Percentiles rank a stretch among this genome's conserved stretches.
Evolutionary conservation across 2,113 vertebrate species (phyloP).

Genomic region (Rhinopithecus roxellana): DNA sequence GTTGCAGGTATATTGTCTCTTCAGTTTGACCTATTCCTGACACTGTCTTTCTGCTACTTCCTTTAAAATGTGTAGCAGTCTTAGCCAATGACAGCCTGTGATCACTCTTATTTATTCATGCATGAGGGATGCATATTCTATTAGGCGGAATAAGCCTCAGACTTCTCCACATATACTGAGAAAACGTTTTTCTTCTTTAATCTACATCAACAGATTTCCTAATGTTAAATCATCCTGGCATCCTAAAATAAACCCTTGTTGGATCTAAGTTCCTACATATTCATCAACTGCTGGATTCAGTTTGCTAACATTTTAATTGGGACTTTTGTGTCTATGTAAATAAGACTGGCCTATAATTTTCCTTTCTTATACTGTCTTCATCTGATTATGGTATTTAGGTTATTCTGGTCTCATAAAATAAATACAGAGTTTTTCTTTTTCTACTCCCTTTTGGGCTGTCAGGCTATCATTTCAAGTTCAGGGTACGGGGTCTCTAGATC

Average conservation of each 20-base stretch:
- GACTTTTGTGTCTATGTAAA: neutral
- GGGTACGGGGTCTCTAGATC: neutral
- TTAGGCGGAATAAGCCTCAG: neutral
- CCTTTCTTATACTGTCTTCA: neutral
- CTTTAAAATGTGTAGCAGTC: neutral
- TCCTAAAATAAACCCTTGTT: neutral
- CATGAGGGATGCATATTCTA: neutral
- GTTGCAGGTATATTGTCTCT: fast-evolving
- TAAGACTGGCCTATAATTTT: neutral
- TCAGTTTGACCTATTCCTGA: neutral
- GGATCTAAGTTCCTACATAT: neutral
- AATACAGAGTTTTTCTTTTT: neutral
- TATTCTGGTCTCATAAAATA: neutral
- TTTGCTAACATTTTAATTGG: neutral
- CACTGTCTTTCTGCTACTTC: neutral
- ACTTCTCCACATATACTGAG: neutral
- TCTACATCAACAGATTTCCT: neutral
- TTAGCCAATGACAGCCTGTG: neutral
- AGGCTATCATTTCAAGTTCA: neutral
- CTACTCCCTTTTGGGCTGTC: neutral
- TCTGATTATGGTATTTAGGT: neutral
- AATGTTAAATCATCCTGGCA: neutral
- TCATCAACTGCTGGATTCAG: neutral
- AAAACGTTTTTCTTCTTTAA: neutral
- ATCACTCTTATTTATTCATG: neutral